Percentiles rank a stretch among this genome's conserved stretches.
These are phyloP conservation scores for Holotrichia oblita DNA, from an alignment of 1,140 invertebrate genomes.

Conservation along the genomic window DNA sequence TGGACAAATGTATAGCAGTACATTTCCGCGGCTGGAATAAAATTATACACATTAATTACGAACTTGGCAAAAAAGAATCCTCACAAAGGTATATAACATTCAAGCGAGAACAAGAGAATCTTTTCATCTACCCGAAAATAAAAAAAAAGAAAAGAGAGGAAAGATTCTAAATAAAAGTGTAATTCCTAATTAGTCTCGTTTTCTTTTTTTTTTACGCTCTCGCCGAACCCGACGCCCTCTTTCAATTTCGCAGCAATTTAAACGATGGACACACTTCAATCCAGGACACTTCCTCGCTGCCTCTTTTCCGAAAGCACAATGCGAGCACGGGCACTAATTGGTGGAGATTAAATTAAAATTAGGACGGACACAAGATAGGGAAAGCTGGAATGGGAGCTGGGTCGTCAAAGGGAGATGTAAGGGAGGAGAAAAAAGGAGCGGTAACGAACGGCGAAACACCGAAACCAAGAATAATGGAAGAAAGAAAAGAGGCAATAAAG, in stretches of 20 bases:
- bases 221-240: neutral
- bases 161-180: neutral
- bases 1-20: too few species aligned
- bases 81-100: neutral
- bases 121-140: slow-evolving; percentile 2
- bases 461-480: neutral
- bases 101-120: neutral
- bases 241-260: slow-evolving; percentile 13
- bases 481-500: slow-evolving; percentile 14
- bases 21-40: too few species aligned
- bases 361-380: neutral
- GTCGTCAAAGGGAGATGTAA: neutral
- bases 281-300: neutral
- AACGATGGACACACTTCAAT: slow-evolving; percentile 28
- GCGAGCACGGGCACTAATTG: slow-evolving; percentile 8
- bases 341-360: slow-evolving; percentile 31
- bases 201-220: neutral
- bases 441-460: too few species aligned
- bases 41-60: too few species aligned
- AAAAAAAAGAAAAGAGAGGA: neutral
- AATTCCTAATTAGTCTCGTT: slow-evolving; percentile 25
- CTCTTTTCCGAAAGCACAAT: slow-evolving; percentile 2
- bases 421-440: neutral
- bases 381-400: neutral
- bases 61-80: neutral